Conservation (phyloP, 1,140 invertebrate genomes). For the Panagrolaimus sp. region DNA sequence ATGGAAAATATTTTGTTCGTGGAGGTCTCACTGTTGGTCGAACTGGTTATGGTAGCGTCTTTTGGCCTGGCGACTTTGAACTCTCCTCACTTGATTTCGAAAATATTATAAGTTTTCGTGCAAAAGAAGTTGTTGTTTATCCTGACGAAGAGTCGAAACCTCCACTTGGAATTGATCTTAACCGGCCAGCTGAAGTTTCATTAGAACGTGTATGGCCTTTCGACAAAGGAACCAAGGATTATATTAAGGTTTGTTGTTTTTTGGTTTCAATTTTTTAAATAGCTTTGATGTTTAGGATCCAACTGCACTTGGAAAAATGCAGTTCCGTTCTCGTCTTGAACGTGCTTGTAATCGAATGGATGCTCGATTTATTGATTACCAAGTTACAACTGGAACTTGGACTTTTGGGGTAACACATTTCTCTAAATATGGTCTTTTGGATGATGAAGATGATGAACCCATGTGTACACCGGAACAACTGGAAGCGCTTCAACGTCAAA, state of each 20-base stretch:
- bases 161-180: constrained; percentile 76
- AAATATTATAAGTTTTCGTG: constrained; percentile 65
- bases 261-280: too few species aligned
- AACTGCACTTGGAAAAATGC: constrained; percentile 71
- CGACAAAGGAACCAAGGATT: constrained; percentile 74
- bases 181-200: constrained; percentile 81
- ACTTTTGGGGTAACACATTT: constrained; percentile 79
- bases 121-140: constrained; percentile 69
- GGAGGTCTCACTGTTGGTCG: constrained; percentile 77
- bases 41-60: constrained; percentile 83
- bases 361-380: constrained; percentile 86
- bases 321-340: constrained; percentile 80
- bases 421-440: constrained; percentile 83
- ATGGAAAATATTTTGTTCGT: constrained; percentile 22
- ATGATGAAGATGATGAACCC: constrained; percentile 53
- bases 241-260: constrained; percentile 70
- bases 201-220: constrained; percentile 88
- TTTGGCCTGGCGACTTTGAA: constrained; percentile 66
- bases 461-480: constrained; percentile 16
- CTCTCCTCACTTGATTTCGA: constrained; percentile 46
- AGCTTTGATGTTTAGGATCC: constrained; percentile 62
- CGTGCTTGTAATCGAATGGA: constrained; percentile 77
- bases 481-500: not conserved
- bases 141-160: constrained; percentile 70
- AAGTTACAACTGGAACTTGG: constrained; percentile 90